These are phyloP conservation scores for Cardiocondyla obscurior DNA, from an alignment of 1,140 invertebrate species.

Conservation along the genomic window DNA sequence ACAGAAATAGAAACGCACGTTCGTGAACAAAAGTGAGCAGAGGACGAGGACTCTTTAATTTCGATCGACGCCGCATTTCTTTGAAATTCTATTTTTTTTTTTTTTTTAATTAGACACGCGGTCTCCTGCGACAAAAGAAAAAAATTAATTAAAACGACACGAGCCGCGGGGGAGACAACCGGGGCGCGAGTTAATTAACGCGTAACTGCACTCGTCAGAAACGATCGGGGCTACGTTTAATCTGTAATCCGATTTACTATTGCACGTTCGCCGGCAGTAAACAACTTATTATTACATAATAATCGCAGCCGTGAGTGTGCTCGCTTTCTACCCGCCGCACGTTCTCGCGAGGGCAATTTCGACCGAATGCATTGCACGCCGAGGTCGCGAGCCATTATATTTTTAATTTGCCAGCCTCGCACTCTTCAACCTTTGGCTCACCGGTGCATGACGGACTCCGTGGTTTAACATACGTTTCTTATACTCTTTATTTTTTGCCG, in stretches of 20 bases:
- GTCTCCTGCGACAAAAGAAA: neutral
- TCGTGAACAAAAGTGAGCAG: too few relatives aligned
- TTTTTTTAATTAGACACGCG: neutral
- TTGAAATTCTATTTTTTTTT: neutral
- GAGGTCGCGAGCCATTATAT: conserved; percentile 41
- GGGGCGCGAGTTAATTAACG: conserved; percentile 14
- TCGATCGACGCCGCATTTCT: too few relatives aligned
- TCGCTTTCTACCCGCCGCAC: neutral
- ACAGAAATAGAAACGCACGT: too few relatives aligned
- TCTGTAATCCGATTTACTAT: conserved; percentile 27
- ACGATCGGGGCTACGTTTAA: neutral
- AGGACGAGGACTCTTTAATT: too few relatives aligned
- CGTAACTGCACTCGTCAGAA: neutral
- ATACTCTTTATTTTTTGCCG: neutral
- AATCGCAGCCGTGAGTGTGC: conserved; percentile 12
- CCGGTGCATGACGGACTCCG: neutral
- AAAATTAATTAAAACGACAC: too few relatives aligned
- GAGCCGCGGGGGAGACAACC: too few relatives aligned
- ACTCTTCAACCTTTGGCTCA: conserved; percentile 34
- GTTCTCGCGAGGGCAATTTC: conserved; percentile 6
- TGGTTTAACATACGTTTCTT: neutral
- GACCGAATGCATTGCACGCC: conserved; percentile 10
- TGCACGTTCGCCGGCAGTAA: neutral
- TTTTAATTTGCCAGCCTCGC: conserved; percentile 31
- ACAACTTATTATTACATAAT: conserved; percentile 41